phyloP scores from a whole-genome alignment of 2,888 invertebrate species.

The Zeuzera pyrina region DNA sequence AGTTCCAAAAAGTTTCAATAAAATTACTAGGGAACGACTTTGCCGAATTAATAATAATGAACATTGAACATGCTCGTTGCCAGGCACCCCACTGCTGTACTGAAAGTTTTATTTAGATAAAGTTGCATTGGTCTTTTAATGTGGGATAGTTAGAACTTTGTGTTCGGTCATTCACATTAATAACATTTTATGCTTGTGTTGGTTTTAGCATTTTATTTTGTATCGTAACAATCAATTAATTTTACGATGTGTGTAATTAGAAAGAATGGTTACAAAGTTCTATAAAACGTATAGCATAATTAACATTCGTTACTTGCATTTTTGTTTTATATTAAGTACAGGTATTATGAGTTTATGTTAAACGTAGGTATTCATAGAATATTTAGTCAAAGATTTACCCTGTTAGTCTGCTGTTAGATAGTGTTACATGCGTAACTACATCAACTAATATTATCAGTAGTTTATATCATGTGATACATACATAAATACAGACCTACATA shows the following conservation, averaged over 20 bases:
- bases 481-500: too few species aligned
- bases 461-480: too few species aligned
- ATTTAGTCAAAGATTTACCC: too few species aligned
- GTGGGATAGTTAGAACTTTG: conserved; percentile 41
- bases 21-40: conserved; percentile 54
- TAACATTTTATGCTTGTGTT: conserved; percentile 26
- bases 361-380: too few species aligned
- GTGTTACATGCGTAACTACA: too few species aligned
- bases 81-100: conserved; percentile 44
- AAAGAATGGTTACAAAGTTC: neutral
- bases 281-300: neutral
- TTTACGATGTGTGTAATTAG: conserved; percentile 58
- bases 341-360: too few species aligned
- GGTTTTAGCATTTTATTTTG: conserved; percentile 39
- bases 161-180: too few species aligned
- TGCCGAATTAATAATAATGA: conserved; percentile 63
- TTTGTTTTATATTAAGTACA: neutral
- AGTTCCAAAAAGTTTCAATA: conserved; percentile 46
- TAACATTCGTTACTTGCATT: neutral
- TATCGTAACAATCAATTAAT: conserved; percentile 51
- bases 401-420: too few species aligned
- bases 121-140: conserved; percentile 43
- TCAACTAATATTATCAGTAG: too few species aligned
- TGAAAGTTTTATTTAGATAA: conserved; percentile 54
- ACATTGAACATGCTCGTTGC: too few species aligned